phyloP scores from a whole-genome alignment of 2,113 vertebrate genomes.

The Hepsetus odoe region DNA sequence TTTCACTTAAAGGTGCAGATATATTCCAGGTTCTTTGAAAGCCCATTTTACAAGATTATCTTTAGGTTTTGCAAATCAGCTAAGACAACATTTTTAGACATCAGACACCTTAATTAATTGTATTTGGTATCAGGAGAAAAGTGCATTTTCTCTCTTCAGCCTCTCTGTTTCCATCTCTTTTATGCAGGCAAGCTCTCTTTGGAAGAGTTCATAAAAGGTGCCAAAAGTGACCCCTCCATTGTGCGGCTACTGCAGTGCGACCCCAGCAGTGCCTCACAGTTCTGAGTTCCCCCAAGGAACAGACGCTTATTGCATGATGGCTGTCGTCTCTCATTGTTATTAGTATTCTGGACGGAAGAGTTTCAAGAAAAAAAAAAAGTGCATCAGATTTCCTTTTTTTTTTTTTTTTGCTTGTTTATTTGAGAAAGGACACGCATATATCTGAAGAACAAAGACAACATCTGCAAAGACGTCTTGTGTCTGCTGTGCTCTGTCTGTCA shows the following conservation, averaged over 20 bases:
- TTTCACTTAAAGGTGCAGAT: too few relatives aligned
- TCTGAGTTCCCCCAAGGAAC: conserved; percentile 77
- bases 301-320: conserved; percentile 77
- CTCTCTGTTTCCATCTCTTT: background rate
- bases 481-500: conserved; percentile 49
- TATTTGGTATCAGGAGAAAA: too few relatives aligned
- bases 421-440: conserved; percentile 55
- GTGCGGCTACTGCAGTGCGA: conserved; percentile 98
- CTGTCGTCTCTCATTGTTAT: conserved; percentile 68
- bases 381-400: conserved; percentile 58
- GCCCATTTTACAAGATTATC: too few relatives aligned
- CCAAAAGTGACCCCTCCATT: conserved; percentile 98
- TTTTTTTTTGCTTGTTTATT: conserved; percentile 52
- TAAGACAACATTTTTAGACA: too few relatives aligned
- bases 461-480: conserved; percentile 57
- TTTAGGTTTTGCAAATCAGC: too few relatives aligned
- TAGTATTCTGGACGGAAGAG: conserved; percentile 62
- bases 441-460: conserved; percentile 51
- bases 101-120: too few relatives aligned
- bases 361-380: conserved; percentile 56
- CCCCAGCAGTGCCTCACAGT: conserved; percentile 93
- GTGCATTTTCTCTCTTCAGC: background rate
- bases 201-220: conserved; percentile 98
- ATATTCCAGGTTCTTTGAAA: too few relatives aligned
- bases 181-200: conserved; percentile 90